Percentiles rank a stretch among this genome's conserved stretches.
phyloP scores from a whole-genome alignment of 2,113 vertebrate genomes.

The Pipa parva region DNA sequence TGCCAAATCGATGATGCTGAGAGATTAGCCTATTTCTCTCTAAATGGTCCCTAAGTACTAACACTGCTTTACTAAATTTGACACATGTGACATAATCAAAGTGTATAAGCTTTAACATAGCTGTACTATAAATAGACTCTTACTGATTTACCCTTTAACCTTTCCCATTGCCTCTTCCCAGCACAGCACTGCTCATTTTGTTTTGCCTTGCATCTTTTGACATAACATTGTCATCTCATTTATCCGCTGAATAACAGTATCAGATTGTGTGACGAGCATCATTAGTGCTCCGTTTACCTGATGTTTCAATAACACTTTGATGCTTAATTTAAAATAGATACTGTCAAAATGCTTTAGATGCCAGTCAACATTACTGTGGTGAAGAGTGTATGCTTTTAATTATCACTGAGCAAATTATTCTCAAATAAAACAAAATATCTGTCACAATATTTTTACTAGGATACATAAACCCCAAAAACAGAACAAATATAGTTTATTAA shows the following conservation, averaged over 20 bases:
- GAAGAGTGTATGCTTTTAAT: conserved; percentile 52
- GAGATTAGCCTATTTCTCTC: conserved; percentile 53
- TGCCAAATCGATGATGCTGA: conserved; percentile 49
- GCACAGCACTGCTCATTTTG: conserved; percentile 56
- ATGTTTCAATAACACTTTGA: conserved; percentile 17
- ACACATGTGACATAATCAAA: conserved; percentile 46
- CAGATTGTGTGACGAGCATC: conserved; percentile 51
- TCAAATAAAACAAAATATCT: not conserved
- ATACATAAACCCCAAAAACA: too few relatives aligned
- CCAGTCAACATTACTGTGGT: conserved; percentile 58
- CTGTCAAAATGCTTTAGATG: conserved; percentile 52
- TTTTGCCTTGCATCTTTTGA: conserved; percentile 58
- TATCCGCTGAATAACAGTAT: conserved; percentile 59
- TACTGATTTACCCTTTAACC: conserved; percentile 53
- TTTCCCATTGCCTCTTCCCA: conserved; percentile 68
- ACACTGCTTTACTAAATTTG: conserved; percentile 45
- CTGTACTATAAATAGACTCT: conserved; percentile 44
- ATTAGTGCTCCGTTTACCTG: not conserved
- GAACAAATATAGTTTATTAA: too few relatives aligned
- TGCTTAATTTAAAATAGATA: conserved; percentile 60
- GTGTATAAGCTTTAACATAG: conserved; percentile 49
- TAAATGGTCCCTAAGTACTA: conserved; percentile 49
- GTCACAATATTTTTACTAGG: too few relatives aligned
- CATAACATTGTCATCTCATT: conserved; percentile 50
- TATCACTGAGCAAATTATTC: not conserved